phyloP scores from a whole-genome alignment of 2,888 invertebrate species.

The Norana najaformis region DNA sequence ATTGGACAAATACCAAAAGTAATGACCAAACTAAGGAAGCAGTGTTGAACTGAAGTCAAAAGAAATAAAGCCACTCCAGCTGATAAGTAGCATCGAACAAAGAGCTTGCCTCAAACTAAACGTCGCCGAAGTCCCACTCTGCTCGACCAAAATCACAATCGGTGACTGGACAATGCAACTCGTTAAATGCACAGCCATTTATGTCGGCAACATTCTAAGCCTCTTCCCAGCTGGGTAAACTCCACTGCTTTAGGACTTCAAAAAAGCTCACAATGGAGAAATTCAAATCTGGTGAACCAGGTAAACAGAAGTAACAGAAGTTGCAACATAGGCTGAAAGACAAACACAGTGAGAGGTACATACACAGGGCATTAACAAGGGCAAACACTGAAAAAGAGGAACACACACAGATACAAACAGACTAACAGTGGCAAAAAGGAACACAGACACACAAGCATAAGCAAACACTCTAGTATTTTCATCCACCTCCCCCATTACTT shows the following conservation, averaged over 20 bases:
- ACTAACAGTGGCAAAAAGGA: not conserved
- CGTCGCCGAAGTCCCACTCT: not conserved
- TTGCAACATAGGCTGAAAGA: not conserved
- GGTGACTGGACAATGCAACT: not conserved
- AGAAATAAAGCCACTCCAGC: not conserved
- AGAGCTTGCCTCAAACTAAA: not conserved
- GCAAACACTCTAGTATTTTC: not conserved
- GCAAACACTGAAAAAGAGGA: not conserved
- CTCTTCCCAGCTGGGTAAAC: not conserved
- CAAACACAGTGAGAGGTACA: not conserved
- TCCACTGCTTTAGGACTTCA: not conserved
- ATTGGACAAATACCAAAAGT: not conserved
- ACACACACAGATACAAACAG: not conserved
- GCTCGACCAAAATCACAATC: not conserved
- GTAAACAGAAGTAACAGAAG: not conserved
- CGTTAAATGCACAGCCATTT: not conserved
- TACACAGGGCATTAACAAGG: not conserved
- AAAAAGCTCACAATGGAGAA: not conserved
- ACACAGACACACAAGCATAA: not conserved
- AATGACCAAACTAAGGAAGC: not conserved
- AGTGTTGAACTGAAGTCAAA: slow-evolving; percentile 2
- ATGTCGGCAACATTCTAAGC: not conserved
- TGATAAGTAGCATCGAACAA: not conserved
- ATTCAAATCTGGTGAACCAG: not conserved
- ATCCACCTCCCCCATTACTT: not conserved